These are phyloP conservation scores for Dicyrtomina minuta DNA, from an alignment of 2,888 invertebrate genomes.

Conservation along the genomic window DNA sequence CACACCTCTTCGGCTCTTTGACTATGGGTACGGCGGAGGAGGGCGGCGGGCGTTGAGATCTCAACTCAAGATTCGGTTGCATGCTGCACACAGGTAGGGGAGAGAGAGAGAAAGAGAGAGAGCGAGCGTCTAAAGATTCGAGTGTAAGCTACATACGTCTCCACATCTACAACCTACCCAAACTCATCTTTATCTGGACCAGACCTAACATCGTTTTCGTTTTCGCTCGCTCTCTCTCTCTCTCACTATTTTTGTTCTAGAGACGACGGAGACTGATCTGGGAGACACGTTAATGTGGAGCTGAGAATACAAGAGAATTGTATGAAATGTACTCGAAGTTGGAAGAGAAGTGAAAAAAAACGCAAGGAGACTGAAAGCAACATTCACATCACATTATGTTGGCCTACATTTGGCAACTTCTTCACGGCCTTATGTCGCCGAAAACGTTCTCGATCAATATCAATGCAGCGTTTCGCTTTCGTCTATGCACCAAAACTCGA, in stretches of 20 bases:
- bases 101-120: too few relatives aligned
- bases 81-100: neutral
- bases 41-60: neutral
- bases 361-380: conserved; percentile 25
- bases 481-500: conserved; percentile 53
- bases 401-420: conserved; percentile 46
- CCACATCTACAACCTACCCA: too few relatives aligned
- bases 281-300: neutral
- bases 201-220: neutral
- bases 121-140: too few relatives aligned
- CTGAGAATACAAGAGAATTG: neutral
- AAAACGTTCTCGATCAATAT: conserved; percentile 51
- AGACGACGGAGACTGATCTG: neutral
- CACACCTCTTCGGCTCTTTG: too few relatives aligned
- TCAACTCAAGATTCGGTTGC: conserved; percentile 1
- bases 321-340: neutral
- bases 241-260: neutral
- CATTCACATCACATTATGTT: conserved; percentile 37
- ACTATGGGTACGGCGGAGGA: too few relatives aligned
- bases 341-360: conserved; percentile 8
- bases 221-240: too few relatives aligned
- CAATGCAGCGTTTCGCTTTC: conserved; percentile 54
- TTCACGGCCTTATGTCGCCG: conserved; percentile 35
- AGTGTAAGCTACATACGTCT: too few relatives aligned
- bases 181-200: neutral